Conservation (phyloP, 2,797 vertebrate genomes). For the Pangasius djambal region DNA sequence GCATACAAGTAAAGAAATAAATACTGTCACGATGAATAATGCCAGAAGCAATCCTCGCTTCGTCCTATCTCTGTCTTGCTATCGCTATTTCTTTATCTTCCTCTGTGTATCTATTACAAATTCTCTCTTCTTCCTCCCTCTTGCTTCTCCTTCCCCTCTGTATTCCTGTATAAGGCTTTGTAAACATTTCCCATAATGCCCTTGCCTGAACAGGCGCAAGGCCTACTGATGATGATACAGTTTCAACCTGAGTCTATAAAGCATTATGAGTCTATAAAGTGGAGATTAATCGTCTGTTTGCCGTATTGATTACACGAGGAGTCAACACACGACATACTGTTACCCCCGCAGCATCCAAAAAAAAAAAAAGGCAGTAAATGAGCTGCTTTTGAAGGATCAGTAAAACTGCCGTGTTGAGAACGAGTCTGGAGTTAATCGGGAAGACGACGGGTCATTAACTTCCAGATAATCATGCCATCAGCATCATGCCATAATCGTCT, state of each 20-base stretch:
- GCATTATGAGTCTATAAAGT: constrained; percentile 33
- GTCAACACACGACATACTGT: constrained; percentile 15
- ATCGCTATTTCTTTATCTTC: constrained; percentile 22
- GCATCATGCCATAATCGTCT: not conserved
- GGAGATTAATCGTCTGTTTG: constrained; percentile 36
- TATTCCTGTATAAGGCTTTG: not conserved
- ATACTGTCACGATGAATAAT: constrained; percentile 38
- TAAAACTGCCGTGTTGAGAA: constrained; percentile 1
- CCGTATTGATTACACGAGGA: constrained; percentile 28
- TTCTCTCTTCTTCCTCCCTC: constrained; percentile 5
- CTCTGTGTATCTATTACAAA: constrained; percentile 1
- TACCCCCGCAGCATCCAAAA: not conserved
- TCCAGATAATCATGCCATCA: constrained; percentile 33
- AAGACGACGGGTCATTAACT: constrained; percentile 33
- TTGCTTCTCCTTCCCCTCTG: not conserved
- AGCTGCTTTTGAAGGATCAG: constrained; percentile 13
- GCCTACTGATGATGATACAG: not conserved
- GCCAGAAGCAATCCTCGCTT: constrained; percentile 18
- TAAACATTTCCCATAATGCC: constrained; percentile 17
- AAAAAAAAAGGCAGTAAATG: constrained; percentile 7
- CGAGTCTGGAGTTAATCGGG: constrained; percentile 23
- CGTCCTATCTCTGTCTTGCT: constrained; percentile 1
- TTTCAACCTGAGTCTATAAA: constrained; percentile 25
- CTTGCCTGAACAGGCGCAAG: not conserved
- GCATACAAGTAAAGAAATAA: constrained; percentile 20